Percentiles rank a stretch among this genome's conserved stretches.
These are phyloP conservation scores for Loxodonta africana DNA, from an alignment of 2,113 vertebrate species.

Conservation along the genomic window DNA sequence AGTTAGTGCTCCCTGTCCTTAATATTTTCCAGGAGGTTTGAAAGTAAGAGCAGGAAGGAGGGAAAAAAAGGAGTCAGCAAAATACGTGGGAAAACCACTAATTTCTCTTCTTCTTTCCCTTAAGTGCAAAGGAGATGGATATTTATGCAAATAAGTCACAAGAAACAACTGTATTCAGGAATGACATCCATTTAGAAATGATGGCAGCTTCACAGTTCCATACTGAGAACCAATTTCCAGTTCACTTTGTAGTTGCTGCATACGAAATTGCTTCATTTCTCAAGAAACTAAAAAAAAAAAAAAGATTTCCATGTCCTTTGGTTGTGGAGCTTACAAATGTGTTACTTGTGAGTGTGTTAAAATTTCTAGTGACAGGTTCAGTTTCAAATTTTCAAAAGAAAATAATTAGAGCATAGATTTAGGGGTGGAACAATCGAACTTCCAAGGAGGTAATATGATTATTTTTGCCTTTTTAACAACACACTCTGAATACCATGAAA, in stretches of 20 bases:
- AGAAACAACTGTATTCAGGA: background rate
- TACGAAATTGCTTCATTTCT: conserved; percentile 58
- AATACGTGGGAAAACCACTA: background rate
- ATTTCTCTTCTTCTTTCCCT: background rate
- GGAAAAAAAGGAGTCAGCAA: background rate
- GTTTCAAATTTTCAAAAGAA: conserved; percentile 36
- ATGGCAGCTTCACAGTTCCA: background rate
- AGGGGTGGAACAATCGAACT: background rate
- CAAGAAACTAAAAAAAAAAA: background rate
- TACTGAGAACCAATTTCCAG: conserved; percentile 30
- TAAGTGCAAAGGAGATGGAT: background rate
- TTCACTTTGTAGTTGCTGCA: background rate
- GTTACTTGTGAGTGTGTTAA: conserved; percentile 11
- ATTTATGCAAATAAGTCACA: conserved; percentile 41
- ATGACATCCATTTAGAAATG: background rate
- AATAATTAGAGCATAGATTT: conserved; percentile 3
- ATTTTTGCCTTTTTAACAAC: background rate
- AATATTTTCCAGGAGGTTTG: background rate
- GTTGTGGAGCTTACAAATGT: background rate
- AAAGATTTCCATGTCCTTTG: background rate
- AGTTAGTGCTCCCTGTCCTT: background rate
- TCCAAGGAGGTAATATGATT: background rate
- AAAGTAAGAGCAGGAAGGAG: background rate
- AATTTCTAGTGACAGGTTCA: background rate
- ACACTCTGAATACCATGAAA: background rate